phyloP scores from a whole-genome alignment of 2,888 invertebrate species.

The Hylaea fasciaria region DNA sequence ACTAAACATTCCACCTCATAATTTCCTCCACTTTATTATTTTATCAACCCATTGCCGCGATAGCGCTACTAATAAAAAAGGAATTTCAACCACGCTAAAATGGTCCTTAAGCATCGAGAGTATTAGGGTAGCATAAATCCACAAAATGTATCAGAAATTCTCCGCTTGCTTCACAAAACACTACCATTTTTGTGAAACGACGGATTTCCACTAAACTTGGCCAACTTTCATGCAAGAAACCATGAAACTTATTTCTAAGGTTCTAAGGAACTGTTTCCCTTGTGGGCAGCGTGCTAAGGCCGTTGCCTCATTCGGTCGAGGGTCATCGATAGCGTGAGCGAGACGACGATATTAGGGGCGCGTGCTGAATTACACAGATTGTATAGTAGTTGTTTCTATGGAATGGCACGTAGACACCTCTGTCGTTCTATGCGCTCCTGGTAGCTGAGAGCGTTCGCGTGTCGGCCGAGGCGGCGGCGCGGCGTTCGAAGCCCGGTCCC shows the following conservation, averaged over 20 bases:
- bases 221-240: constrained; percentile 15
- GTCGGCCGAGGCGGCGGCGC: constrained; percentile 83
- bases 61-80: constrained; percentile 61
- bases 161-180: constrained; percentile 66
- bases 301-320: constrained; percentile 59
- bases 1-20: constrained; percentile 61
- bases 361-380: constrained; percentile 18
- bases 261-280: constrained; percentile 16
- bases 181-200: constrained; percentile 66
- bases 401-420: constrained; percentile 53
- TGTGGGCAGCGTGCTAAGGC: constrained; percentile 47
- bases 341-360: constrained; percentile 51
- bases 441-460: constrained; percentile 81
- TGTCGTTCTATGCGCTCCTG: constrained; percentile 63
- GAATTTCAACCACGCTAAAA: constrained; percentile 81
- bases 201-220: constrained; percentile 54
- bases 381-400: constrained; percentile 10
- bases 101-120: constrained; percentile 79
- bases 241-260: constrained; percentile 22
- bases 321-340: constrained; percentile 64
- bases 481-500: constrained; percentile 60
- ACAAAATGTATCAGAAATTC: constrained; percentile 72
- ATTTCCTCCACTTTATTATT: constrained; percentile 67
- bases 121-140: constrained; percentile 74
- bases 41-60: constrained; percentile 53